Percentiles rank a stretch among this genome's conserved stretches.
Evolutionary conservation across 2,113 vertebrate genomes (phyloP).

Genomic region (Hemicordylus capensis): DNA sequence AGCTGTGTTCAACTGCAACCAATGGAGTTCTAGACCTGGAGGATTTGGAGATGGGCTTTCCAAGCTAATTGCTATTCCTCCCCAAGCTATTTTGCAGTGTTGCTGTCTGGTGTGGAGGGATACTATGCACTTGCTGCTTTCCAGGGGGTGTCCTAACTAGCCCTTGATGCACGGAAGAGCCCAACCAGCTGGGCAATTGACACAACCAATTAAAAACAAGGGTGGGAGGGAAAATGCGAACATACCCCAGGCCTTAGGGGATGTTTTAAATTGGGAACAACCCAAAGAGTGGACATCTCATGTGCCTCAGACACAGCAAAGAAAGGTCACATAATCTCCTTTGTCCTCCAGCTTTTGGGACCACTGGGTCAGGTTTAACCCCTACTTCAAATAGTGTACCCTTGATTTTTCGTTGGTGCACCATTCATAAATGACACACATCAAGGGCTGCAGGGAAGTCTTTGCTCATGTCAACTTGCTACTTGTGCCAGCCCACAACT

Average conservation of each 20-base stretch:
- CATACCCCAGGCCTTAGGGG: background rate
- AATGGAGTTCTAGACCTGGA: background rate
- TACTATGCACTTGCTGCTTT: background rate
- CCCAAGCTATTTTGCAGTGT: too few relatives aligned
- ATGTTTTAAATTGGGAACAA: background rate
- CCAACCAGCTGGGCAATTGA: background rate
- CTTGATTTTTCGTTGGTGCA: background rate
- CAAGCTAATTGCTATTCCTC: background rate
- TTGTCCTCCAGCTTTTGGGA: too few relatives aligned
- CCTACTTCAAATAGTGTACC: background rate
- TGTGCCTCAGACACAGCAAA: background rate
- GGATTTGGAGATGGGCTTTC: background rate
- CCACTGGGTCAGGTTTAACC: background rate
- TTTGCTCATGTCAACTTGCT: too few relatives aligned
- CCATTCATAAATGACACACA: too few relatives aligned
- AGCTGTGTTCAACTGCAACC: background rate
- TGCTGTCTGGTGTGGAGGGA: too few relatives aligned
- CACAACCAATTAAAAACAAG: too few relatives aligned
- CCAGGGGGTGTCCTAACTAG: background rate
- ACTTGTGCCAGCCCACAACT: too few relatives aligned
- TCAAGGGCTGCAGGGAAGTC: too few relatives aligned
- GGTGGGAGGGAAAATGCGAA: background rate
- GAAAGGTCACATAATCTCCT: background rate
- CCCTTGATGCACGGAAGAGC: background rate
- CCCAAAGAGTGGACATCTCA: background rate